Evolutionary conservation across 2,888 invertebrate species (phyloP).

Genomic region (Drosophila tripunctata): DNA sequence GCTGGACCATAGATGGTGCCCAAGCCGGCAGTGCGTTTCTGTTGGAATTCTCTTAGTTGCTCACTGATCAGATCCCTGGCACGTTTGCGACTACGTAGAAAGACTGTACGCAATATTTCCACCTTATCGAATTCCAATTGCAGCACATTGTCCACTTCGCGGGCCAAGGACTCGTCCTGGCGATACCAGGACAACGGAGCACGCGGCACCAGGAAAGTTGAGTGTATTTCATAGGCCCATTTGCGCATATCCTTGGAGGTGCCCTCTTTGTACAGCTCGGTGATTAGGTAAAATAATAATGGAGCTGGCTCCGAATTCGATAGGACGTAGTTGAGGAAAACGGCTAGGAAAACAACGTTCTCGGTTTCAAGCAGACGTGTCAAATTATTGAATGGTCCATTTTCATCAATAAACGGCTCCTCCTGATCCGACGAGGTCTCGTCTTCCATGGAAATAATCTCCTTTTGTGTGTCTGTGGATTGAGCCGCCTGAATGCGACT

Average conservation of each 20-base stretch:
- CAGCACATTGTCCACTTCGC: slow-evolving; percentile 95
- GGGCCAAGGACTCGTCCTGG: slow-evolving; percentile 91
- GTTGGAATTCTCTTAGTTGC: slow-evolving; percentile 86
- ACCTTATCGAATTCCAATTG: slow-evolving; percentile 94
- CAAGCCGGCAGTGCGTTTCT: slow-evolving; percentile 94
- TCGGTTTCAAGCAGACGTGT: slow-evolving; percentile 92
- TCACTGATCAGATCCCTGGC: slow-evolving; percentile 83
- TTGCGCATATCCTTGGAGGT: slow-evolving; percentile 95
- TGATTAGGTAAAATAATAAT: slow-evolving; percentile 91
- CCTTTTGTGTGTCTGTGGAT: slow-evolving; percentile 86
- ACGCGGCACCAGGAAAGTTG: slow-evolving; percentile 95
- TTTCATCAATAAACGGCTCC: slow-evolving; percentile 91
- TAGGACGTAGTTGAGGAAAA: slow-evolving; percentile 96
- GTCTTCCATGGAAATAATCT: slow-evolving; percentile 98
- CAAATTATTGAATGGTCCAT: slow-evolving; percentile 95
- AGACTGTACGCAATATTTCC: slow-evolving; percentile 93
- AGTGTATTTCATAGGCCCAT: slow-evolving; percentile 99
- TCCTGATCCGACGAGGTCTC: slow-evolving; percentile 96
- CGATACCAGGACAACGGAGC: slow-evolving; percentile 86
- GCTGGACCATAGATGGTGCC: slow-evolving; percentile 95
- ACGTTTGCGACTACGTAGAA: slow-evolving; percentile 93
- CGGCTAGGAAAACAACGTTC: slow-evolving; percentile 92
- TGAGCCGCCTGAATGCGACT: slow-evolving; percentile 82
- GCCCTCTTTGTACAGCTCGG: slow-evolving; percentile 94
- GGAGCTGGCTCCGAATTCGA: slow-evolving; percentile 92